Conservation (phyloP, 2,797 vertebrate species). For the Silurus aristotelis region DNA sequence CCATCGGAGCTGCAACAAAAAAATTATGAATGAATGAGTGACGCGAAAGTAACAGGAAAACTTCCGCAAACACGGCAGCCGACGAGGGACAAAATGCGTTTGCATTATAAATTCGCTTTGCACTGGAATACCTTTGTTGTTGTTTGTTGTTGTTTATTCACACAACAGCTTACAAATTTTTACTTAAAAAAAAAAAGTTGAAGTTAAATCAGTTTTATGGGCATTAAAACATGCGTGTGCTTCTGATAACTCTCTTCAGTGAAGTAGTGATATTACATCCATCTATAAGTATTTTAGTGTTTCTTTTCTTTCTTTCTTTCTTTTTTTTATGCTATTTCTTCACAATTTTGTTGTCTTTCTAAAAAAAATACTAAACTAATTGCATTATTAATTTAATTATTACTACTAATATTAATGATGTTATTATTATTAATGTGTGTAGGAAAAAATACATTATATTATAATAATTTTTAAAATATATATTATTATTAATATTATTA, state of each 20-base stretch:
- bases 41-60: background rate
- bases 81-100: slow-evolving; percentile 42
- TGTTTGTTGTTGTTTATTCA: background rate
- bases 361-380: no score
- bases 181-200: background rate
- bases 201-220: background rate
- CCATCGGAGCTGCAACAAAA: slow-evolving; percentile 34
- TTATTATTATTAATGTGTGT: no score
- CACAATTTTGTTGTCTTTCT: no score
- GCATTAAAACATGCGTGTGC: background rate
- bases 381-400: no score
- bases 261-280: background rate
- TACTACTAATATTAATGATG: no score
- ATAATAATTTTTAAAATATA: no score
- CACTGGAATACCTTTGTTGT: background rate
- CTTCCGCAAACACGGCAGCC: slow-evolving; percentile 39
- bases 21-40: slow-evolving; percentile 7
- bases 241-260: background rate
- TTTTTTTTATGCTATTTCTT: background rate
- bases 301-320: background rate
- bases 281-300: background rate
- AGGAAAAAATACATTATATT: no score
- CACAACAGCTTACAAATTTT: background rate
- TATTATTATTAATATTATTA: no score
- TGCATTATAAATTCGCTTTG: background rate